These are phyloP conservation scores for Synergus itoensis DNA, from an alignment of 2,888 invertebrate species.

Conservation along the genomic window DNA sequence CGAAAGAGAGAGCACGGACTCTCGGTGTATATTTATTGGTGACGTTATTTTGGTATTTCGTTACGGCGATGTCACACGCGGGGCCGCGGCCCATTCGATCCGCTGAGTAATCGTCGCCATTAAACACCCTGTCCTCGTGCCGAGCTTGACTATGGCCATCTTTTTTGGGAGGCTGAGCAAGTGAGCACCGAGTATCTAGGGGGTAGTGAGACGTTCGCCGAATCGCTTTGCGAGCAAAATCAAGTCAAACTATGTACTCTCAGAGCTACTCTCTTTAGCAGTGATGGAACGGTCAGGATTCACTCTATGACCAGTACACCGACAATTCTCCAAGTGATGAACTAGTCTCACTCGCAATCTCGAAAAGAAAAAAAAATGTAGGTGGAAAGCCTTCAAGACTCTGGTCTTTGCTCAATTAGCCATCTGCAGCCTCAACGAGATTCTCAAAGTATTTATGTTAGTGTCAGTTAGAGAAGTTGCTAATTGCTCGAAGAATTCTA, in stretches of 20 bases:
- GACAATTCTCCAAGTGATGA: conserved; percentile 58
- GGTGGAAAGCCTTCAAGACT: background rate
- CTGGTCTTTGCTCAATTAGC: background rate
- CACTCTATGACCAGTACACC: conserved; percentile 71
- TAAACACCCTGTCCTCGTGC: conserved; percentile 74
- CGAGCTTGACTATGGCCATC: conserved; percentile 25
- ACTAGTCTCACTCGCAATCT: background rate
- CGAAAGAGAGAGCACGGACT: conserved; percentile 45
- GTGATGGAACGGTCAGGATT: conserved; percentile 72
- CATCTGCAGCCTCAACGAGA: background rate
- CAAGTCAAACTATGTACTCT: conserved; percentile 6
- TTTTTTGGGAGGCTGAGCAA: conserved; percentile 20
- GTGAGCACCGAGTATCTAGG: background rate
- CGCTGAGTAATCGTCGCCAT: conserved; percentile 76
- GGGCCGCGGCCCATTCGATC: conserved; percentile 74
- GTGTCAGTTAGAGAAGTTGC: background rate
- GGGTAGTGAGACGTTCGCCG: conserved; percentile 24
- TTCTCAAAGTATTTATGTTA: background rate
- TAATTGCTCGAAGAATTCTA: background rate
- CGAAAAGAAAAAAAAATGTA: background rate
- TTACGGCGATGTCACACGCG: conserved; percentile 72
- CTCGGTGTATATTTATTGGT: conserved; percentile 74
- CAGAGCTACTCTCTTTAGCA: conserved; percentile 30
- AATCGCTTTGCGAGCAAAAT: conserved; percentile 11
- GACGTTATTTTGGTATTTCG: conserved; percentile 77